Base-by-base conservation (phyloP, 2,888 invertebrate species). In the Julus scanicus region DNA sequence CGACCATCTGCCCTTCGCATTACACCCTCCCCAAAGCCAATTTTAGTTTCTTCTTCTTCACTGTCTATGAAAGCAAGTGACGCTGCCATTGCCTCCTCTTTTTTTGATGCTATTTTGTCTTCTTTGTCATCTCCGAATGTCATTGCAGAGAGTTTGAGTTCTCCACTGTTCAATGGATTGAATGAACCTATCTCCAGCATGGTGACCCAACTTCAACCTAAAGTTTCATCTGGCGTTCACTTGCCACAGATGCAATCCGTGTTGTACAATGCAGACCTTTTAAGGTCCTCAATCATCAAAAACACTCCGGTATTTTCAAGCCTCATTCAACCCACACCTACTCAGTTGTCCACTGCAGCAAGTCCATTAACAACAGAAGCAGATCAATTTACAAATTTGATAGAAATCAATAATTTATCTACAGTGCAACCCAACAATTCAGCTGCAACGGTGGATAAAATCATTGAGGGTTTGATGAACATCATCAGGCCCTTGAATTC, bases 391-490 rank as follows among this genome's bases (percentile, higher is more conserved):
- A 37, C 80, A 20, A 20, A 63, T 20, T 13, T 63, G n/a, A n/a
- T 63, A 6, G 20, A 63, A 4, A 20, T 63, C 63, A 53, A 53
- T 3, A 13, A 15, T 53, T 53, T 53, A 53, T 15, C 53, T 15
- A 53, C 63, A 71, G 71, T 20, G 8, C 40, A 8, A 84, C 40
- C 57, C 8, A 48, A 37, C 9, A 49, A 48, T 9, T 71, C 84
- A 1, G 57, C 57, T 53, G 84, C 88, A 2, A 53, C 84, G 4
- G 88, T 88, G 6, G 88, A 88, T 44, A 83, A 84, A 39, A 88
- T 88, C n/a, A 88, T 88, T 15, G 71, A 88, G 49, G 88, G 84
- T n/a, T 53, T 88, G 53, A 88, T 88, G 88, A 80, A 88, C 57
- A 88, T 88, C n/a, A 88, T 88, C 49, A 44, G 88, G 29, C 88